Evolutionary conservation across 2,888 invertebrate genomes (phyloP).

Genomic region (Cephus nigrinus): DNA sequence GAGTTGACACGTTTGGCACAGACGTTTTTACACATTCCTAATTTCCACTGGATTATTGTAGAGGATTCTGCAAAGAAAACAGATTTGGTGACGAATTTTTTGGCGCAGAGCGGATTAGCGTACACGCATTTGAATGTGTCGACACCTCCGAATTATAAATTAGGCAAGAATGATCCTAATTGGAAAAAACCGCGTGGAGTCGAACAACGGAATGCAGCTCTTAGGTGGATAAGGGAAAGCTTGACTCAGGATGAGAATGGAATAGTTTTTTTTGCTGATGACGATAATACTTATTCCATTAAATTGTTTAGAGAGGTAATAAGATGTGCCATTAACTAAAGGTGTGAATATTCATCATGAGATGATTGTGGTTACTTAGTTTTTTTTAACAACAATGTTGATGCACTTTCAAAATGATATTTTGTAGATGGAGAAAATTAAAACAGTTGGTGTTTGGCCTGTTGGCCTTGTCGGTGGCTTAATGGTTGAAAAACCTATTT

Average conservation of each 20-base stretch:
- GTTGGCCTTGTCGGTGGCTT: conserved; percentile 97
- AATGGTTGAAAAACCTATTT: conserved; percentile 89
- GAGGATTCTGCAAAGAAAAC: conserved; percentile 85
- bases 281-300: conserved; percentile 93
- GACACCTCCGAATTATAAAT: conserved; percentile 78
- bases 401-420: background rate
- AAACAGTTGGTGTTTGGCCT: conserved; percentile 91
- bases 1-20: conserved; percentile 92
- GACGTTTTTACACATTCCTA: conserved; percentile 85
- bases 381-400: background rate
- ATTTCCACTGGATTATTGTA: conserved; percentile 93
- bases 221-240: conserved; percentile 83
- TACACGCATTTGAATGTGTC: conserved; percentile 77
- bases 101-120: conserved; percentile 75
- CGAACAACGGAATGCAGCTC: conserved; percentile 87
- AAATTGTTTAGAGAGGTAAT: conserved; percentile 89
- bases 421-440: conserved; percentile 82
- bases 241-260: conserved; percentile 73
- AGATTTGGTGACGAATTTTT: conserved; percentile 77
- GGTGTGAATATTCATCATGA: background rate
- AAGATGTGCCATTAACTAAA: conserved; percentile 5
- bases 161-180: conserved; percentile 76
- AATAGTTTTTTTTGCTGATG: conserved; percentile 95
- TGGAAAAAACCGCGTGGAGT: conserved; percentile 90
- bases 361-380: conserved; percentile 4